Evolutionary conservation across 1,140 invertebrate species (phyloP), one percentile per base, ranked within the genome.

Genomic region (Zaprionus ornatus): DNA sequence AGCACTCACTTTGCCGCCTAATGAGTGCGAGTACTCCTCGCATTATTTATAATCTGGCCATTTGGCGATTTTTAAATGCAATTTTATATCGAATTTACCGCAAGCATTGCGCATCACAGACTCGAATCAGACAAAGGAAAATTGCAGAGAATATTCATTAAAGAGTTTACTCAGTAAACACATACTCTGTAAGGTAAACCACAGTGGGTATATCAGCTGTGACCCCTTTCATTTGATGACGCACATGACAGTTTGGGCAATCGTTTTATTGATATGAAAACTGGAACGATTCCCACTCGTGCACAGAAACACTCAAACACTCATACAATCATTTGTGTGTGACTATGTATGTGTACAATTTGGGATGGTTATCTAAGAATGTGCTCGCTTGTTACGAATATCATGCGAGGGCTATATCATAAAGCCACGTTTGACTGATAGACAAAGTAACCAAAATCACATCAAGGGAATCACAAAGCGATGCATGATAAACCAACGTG

Each of bases 221-320:
- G 9, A 19, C 45, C 29, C 10, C 29, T 32, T 32, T 32, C 29
- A 32, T 10, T 23, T 17, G 40, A 4, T 13, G 45, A 50, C 62
- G 62, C 23, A 40, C 25, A 19, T 12, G 15, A 19, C 17, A 27
- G 13, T 35, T 17, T 10, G 25, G 25, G 21, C 37, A 37, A 54
- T 37, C 21, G 42, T 62, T 62, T 29, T 13, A 3, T 50, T 35
- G 60, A 62, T 62, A 62, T 50, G 17, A 62, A 15, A 62, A 48
- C 25, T 62, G 45, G 42, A 48, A 35, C 45, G 48, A 37, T 13
- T 15, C 25, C 15, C 25, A 50, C 37, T n/a, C n/a, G n/a, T n/a
- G n/a, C 17, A 21, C 9, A 40, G 3, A 23, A 12, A 27, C 21
- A 13, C 13, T 7, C 23, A 60, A 9, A 29, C 27, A 50, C 25